A percentile compares a stretch with the other conserved stretches of the same genome.
Conservation (phyloP, 2,888 invertebrate species). For the Miltochrista miniata region DNA sequence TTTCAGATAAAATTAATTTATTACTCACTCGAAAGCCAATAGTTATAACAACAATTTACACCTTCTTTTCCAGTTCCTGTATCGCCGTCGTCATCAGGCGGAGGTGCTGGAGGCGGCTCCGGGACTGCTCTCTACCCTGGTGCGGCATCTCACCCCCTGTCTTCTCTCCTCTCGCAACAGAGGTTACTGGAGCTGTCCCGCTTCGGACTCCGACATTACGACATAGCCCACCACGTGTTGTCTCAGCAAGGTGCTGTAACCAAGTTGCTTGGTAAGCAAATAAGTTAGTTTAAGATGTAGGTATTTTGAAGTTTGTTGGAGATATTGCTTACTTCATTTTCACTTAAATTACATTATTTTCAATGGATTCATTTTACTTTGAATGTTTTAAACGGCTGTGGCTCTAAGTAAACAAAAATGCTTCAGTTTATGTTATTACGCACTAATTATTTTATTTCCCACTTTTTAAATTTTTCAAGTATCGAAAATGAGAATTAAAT, state of each 20-base stretch:
- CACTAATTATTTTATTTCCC: too few relatives aligned
- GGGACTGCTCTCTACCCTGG: slow-evolving; percentile 78
- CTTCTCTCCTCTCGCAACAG: slow-evolving; percentile 90
- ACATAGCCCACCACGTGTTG: slow-evolving; percentile 95
- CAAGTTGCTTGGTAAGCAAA: slow-evolving; percentile 92
- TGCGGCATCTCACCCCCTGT: slow-evolving; percentile 84
- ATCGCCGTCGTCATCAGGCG: slow-evolving; percentile 80
- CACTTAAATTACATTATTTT: too few relatives aligned
- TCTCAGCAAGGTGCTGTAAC: slow-evolving; percentile 96
- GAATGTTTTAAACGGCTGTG: too few relatives aligned
- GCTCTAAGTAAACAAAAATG: too few relatives aligned
- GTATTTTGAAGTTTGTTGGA: not conserved
- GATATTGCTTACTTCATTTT: too few relatives aligned
- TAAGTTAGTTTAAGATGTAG: slow-evolving; percentile 8
- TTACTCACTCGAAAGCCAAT: too few relatives aligned
- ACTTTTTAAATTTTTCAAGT: too few relatives aligned
- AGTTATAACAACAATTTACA: too few relatives aligned
- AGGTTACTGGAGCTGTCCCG: slow-evolving; percentile 91
- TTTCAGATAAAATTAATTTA: too few relatives aligned
- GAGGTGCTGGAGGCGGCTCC: slow-evolving; percentile 70
- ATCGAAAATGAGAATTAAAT: too few relatives aligned
- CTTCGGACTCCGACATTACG: slow-evolving; percentile 93
- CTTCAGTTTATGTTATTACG: too few relatives aligned
- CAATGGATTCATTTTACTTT: too few relatives aligned
- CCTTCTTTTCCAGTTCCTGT: slow-evolving; percentile 76